phyloP scores from a whole-genome alignment of 2,113 vertebrate genomes.

The Heptranchias perlo region DNA sequence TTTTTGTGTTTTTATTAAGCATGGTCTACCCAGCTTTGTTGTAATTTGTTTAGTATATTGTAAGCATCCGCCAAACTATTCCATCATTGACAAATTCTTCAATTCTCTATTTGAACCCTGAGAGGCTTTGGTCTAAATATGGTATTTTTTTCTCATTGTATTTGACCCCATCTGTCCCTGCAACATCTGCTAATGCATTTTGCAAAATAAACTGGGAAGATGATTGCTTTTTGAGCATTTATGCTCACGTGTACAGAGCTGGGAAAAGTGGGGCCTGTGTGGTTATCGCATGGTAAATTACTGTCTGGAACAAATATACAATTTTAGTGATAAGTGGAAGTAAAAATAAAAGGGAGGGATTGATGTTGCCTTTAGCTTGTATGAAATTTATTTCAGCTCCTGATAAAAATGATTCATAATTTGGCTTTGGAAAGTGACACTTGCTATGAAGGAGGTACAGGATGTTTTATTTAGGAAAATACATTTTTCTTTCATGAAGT shows the following conservation, averaged over 20 bases:
- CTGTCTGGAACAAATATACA: neutral
- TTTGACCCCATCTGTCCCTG: neutral
- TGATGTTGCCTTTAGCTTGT: neutral
- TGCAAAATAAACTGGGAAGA: slow-evolving; percentile 25
- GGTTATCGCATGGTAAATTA: neutral
- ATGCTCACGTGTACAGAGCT: neutral
- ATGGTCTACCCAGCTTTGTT: neutral
- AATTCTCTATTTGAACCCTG: neutral
- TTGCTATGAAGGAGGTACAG: neutral
- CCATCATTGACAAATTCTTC: slow-evolving; percentile 4
- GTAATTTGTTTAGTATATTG: slow-evolving; percentile 27
- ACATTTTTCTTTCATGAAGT: neutral
- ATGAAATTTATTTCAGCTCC: neutral
- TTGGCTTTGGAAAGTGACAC: neutral
- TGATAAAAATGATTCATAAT: slow-evolving; percentile 7
- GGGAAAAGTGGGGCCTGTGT: neutral
- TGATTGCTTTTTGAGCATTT: neutral
- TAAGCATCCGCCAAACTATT: neutral
- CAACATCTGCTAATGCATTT: slow-evolving; percentile 17
- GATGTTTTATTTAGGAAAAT: neutral
- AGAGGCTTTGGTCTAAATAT: slow-evolving; percentile 1
- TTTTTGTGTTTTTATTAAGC: slow-evolving; percentile 38
- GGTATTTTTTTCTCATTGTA: neutral
- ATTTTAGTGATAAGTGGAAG: neutral
- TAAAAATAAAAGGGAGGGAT: neutral